A percentile compares a stretch with the other conserved stretches of the same genome.
Conservation (phyloP, 1,140 invertebrate species). For the Trichonephila inaurata region DNA sequence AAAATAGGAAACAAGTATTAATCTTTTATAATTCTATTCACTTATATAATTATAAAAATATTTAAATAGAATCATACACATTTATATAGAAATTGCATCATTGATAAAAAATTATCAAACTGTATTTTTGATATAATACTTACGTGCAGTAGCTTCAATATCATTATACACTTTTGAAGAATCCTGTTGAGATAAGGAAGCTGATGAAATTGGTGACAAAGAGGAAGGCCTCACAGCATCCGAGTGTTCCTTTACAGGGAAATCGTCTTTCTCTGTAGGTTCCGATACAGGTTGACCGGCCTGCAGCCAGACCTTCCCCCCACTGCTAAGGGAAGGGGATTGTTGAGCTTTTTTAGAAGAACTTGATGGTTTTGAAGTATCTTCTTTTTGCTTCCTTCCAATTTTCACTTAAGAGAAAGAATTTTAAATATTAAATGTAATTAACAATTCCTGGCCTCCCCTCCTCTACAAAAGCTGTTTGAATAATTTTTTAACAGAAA, state of each 20-base stretch:
- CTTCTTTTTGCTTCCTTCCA: conserved; percentile 55
- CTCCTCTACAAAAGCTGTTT: too few species aligned
- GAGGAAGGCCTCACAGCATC: conserved; percentile 77
- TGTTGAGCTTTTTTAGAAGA: conserved; percentile 15
- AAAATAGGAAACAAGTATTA: too few species aligned
- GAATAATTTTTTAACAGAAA: too few species aligned
- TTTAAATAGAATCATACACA: too few species aligned
- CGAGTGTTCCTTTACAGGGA: conserved; percentile 59
- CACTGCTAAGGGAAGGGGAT: conserved; percentile 57
- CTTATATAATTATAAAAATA: too few species aligned
- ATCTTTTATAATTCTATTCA: too few species aligned
- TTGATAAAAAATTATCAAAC: too few species aligned
- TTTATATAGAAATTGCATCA: too few species aligned
- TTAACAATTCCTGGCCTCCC: too few species aligned
- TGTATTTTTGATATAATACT: not conserved
- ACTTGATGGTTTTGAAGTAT: not conserved
- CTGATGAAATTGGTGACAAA: conserved; percentile 66
- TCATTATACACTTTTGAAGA: not conserved
- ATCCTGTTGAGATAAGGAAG: not conserved
- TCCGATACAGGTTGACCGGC: conserved; percentile 37
- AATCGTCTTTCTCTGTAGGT: conserved; percentile 34
- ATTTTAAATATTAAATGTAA: not conserved
- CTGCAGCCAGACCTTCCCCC: conserved; percentile 77
- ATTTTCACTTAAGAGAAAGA: conserved; percentile 19
- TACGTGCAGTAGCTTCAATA: not conserved